These are phyloP conservation scores for Bombylius discolor DNA, from an alignment of 2,888 invertebrate species.

Conservation along the genomic window DNA sequence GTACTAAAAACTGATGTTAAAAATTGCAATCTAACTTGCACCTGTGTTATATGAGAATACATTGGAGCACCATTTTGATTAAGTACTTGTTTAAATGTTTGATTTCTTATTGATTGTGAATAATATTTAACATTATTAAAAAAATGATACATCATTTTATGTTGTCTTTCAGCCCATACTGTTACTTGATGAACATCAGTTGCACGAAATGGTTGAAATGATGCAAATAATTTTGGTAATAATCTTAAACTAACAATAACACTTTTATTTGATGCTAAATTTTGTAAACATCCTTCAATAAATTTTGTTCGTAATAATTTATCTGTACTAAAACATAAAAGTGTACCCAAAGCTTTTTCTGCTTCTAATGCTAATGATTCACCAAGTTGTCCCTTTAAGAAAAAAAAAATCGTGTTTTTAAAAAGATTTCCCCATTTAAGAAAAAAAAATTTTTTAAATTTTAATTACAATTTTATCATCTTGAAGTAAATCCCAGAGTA, in stretches of 20 bases:
- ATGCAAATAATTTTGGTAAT: conserved; percentile 78
- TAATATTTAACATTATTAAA: conserved; percentile 76
- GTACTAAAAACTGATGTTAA: conserved; percentile 85
- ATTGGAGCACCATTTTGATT: conserved; percentile 35
- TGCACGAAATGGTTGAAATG: conserved; percentile 79
- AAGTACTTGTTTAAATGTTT: conserved; percentile 19
- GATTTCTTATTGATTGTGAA: conserved; percentile 37
- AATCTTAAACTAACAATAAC: conserved; percentile 80
- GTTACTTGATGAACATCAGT: conserved; percentile 77
- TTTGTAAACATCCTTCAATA: conserved; percentile 86
- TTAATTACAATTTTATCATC: conserved; percentile 67
- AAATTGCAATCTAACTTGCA: conserved; percentile 84
- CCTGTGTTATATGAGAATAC: conserved; percentile 70
- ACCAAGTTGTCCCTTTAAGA: conserved; percentile 59
- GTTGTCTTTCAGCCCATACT: conserved; percentile 85
- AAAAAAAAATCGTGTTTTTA: conserved; percentile 3
- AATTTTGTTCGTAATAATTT: conserved; percentile 84
- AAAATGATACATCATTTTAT: conserved; percentile 86
- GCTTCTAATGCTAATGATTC: conserved; percentile 88
- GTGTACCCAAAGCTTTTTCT: conserved; percentile 79
- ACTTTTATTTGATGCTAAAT: conserved; percentile 76
- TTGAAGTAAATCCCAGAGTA: conserved; percentile 88
- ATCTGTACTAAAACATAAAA: conserved; percentile 83
- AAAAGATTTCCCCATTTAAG: conserved; percentile 7
- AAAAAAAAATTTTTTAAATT: not conserved